phyloP scores from a whole-genome alignment of 2,888 invertebrate species.

The Caenorhabditis sp. region DNA sequence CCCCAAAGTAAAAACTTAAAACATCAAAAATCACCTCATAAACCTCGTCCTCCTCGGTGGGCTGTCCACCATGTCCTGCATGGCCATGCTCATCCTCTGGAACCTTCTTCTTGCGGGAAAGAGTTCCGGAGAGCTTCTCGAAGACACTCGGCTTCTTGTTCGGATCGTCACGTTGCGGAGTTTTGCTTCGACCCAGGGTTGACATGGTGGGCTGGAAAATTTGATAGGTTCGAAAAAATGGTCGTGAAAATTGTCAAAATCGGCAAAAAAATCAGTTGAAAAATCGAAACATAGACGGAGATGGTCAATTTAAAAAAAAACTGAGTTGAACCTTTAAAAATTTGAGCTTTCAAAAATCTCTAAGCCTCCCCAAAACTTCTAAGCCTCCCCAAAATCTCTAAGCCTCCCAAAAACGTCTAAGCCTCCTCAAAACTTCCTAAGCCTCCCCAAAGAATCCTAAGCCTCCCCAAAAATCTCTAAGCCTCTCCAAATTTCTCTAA shows the following conservation, averaged over 20 bases:
- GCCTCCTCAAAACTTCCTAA: too few species aligned
- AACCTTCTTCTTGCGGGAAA: conserved; percentile 79
- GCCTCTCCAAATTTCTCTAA: too few species aligned
- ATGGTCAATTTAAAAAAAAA: too few species aligned
- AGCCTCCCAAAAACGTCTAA: too few species aligned
- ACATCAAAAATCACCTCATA: conserved; percentile 62
- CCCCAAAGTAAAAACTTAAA: background rate
- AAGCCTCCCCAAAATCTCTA: too few species aligned
- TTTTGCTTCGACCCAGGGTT: conserved; percentile 56
- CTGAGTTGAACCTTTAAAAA: too few species aligned
- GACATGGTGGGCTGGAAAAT: conserved; percentile 32
- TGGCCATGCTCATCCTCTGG: conserved; percentile 59
- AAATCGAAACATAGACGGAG: too few species aligned
- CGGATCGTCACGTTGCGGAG: conserved; percentile 35
- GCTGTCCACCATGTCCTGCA: conserved; percentile 7
- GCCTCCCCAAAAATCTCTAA: too few species aligned
- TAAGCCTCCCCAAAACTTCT: too few species aligned
- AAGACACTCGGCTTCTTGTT: conserved; percentile 72
- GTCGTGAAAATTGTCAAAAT: background rate
- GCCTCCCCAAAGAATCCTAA: too few species aligned
- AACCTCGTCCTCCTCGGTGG: conserved; percentile 67
- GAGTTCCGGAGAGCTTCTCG: conserved; percentile 79
- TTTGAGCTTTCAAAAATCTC: too few species aligned
- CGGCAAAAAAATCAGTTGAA: background rate
- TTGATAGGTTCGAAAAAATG: background rate